Evolutionary conservation across 2,888 invertebrate species (phyloP), one percentile per base, ranked within the genome.

Genomic region (Scaptomyza flava): DNA sequence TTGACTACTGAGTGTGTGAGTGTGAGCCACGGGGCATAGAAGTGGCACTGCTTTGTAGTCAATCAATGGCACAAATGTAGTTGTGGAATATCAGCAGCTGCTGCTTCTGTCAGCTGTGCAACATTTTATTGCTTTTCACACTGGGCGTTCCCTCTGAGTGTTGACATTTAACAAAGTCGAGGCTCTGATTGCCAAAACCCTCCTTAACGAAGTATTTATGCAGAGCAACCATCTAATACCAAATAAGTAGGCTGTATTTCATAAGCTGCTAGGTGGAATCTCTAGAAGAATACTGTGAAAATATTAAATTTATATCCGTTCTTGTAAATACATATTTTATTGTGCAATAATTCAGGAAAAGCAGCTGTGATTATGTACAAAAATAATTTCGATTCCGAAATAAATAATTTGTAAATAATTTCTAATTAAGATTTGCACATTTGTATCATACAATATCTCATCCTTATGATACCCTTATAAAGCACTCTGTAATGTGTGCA

Each of bases 11-110:
- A 36, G n/a, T 34, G n/a, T 27, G 34, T 34, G 27, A n/a, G 45
- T 51, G 6, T 0, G 45, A 17, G 34, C 17, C 17, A 17, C 17
- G 38, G 12, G 4, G 36, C 1, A 6, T 8, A 11, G 8, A 14
- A 54, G 36, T 48, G 51, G 33, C 38, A 52, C 59, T 54, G 47
- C 79, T 85, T 82, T 85, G 86, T 85, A 82, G 72, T 87, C 74
- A 78, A 79, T 79, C 79, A 79, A 70, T 76, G 76, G 65, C 41
- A 69, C 62, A 33, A 38, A 56, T 69, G n/a, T 53, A n/a, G 42
- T 46, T 11, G 20, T 23, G 20, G 27, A 56, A 43, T 59, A 41
- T 47, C 72, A 54, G 57, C 45, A 54, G 71, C 48, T 41, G 53
- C 20, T 51, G 38, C 5, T 57, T 47, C 50, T 30, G 52, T 6